Conservation (phyloP, 64 coral and sea anemone species). For the Stichodactyla mertensii region DNA sequence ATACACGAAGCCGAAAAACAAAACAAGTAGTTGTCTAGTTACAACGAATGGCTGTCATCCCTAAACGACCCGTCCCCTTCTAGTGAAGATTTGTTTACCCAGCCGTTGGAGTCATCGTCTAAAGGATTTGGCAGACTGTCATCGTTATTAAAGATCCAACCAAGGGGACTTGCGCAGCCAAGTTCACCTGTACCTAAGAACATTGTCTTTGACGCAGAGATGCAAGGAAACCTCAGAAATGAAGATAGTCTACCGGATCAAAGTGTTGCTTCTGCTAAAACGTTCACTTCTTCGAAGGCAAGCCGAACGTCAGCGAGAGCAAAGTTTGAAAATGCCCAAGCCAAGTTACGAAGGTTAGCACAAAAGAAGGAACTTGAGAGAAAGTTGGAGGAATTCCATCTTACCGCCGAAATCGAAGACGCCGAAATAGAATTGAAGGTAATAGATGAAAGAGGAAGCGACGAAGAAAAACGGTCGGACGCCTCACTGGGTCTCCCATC, state of each 20-base stretch:
- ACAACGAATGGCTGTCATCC: slow-evolving; percentile 20
- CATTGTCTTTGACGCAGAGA: no score
- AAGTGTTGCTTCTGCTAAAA: slow-evolving; percentile 24
- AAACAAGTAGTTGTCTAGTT: slow-evolving; percentile 14
- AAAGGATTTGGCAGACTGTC: slow-evolving; percentile 15
- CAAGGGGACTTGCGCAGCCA: not conserved
- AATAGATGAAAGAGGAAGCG: slow-evolving; percentile 4
- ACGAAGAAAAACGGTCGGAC: not conserved
- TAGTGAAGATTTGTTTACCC: no score
- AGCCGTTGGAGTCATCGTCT: slow-evolving; percentile 5
- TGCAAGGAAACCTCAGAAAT: no score
- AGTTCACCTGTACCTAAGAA: not conserved
- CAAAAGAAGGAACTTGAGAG: slow-evolving; percentile 11
- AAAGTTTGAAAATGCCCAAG: slow-evolving; percentile 36
- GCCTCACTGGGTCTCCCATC: not conserved
- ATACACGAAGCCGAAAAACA: slow-evolving; percentile 8
- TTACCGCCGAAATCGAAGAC: slow-evolving; percentile 10
- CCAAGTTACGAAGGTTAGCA: not conserved
- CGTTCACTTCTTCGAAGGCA: slow-evolving; percentile 11
- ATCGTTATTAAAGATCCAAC: slow-evolving; percentile 9
- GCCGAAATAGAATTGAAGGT: slow-evolving; percentile 26
- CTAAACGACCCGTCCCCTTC: not conserved
- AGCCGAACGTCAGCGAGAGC: slow-evolving; percentile 29
- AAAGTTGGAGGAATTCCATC: not conserved
- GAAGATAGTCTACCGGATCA: slow-evolving; percentile 17